Evolutionary conservation across 2,797 vertebrate genomes (phyloP), one percentile per base, ranked within the genome.

Genomic region (Ctenochaetus hawaiiensis): DNA sequence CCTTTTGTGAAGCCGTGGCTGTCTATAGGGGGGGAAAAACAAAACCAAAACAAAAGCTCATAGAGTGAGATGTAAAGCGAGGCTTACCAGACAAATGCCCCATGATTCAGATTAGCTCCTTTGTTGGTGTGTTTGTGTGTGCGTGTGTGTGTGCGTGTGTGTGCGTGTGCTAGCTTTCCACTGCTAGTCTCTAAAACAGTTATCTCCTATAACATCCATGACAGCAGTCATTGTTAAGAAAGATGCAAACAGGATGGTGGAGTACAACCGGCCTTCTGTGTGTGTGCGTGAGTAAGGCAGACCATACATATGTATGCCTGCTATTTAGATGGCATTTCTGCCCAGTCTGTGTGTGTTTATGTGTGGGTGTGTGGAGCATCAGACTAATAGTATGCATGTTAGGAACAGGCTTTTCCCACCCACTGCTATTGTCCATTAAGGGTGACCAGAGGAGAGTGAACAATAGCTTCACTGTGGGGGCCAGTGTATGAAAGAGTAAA

Each of bases 221-320:
- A 93, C 91, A 92, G 89, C 34, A 8, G 66, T 68, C 85, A 89
- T 94, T 94, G 92, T 93, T 70, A 5, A 64, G 74, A 75, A 87
- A 84, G 92, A 93, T 78, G 86, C 87, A 91, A 91, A 93, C 92
- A 92, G 92, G 92, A 94, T 91, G 93, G 92, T 78, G 78, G 62
- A 1, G 13, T 22, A 94, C 91, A 94, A 92, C 77, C 26, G 84
- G 65, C 72, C 88, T 64, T 88, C 80, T 93, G 92, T 93, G 84
- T 81, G 80, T 20, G 3, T 22, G 78, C 26, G 39, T 88, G 90
- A 91, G 86, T 65, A 81, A 81, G 80, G 67, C 39, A 73, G 80
- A 78, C 73, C 91, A 93, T 94, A 85, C 92, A 93, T 93, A 93
- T 94, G 92, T 68, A 94, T 93, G 92, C 2, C 13, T 86, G 70